Percentiles rank a stretch among this genome's conserved stretches.
Evolutionary conservation across 2,888 invertebrate genomes (phyloP).

Genomic region (Eupithecia insigniata): DNA sequence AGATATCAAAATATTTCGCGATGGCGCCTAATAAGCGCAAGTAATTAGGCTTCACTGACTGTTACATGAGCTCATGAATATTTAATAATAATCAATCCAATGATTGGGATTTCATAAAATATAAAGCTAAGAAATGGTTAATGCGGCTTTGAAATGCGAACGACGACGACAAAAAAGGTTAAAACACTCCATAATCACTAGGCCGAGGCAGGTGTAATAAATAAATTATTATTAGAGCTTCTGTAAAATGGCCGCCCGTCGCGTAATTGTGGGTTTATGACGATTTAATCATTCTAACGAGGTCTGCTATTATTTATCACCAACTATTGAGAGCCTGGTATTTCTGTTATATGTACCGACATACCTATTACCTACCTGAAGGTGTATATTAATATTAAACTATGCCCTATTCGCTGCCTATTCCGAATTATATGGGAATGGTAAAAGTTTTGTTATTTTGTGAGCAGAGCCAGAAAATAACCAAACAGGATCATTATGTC

Average conservation of each 20-base stretch:
- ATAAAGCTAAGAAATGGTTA: conserved; percentile 51
- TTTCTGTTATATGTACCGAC: conserved; percentile 9
- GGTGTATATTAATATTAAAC: neutral
- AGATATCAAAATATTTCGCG: conserved; percentile 60
- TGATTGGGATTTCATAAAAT: conserved; percentile 44
- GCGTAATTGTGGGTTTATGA: conserved; percentile 51
- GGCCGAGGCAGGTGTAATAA: conserved; percentile 57
- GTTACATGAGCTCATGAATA: conserved; percentile 36
- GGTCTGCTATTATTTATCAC: conserved; percentile 39
- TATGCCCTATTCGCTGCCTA: neutral
- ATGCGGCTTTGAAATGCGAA: conserved; percentile 52
- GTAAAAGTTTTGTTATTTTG: conserved; percentile 3
- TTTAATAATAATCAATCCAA: conserved; percentile 34
- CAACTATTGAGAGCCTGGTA: conserved; percentile 33
- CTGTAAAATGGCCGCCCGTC: conserved; percentile 49
- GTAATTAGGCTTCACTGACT: conserved; percentile 52
- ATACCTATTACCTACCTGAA: no score
- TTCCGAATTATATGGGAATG: neutral
- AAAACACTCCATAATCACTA: conserved; percentile 50
- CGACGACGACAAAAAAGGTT: conserved; percentile 54
- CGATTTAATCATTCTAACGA: conserved; percentile 44
- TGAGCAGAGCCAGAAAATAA: conserved; percentile 2
- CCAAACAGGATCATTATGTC: neutral
- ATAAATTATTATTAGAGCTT: conserved; percentile 60
- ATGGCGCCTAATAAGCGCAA: conserved; percentile 64